phyloP scores from a whole-genome alignment of 2,888 invertebrate species.

The Agonopterix subpropinquella region DNA sequence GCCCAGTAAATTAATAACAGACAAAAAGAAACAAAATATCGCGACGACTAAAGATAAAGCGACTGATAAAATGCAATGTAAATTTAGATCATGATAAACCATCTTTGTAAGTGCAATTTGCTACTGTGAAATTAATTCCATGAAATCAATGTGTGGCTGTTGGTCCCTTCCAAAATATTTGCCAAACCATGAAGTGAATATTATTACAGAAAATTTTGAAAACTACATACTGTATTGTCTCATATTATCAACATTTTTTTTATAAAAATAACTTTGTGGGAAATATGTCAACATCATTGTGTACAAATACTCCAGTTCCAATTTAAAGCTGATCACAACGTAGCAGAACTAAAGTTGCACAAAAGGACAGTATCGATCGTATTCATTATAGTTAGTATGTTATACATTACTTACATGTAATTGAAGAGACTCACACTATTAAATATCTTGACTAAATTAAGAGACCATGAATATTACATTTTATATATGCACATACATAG shows the following conservation, averaged over 20 bases:
- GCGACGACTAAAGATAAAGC: constrained; percentile 44
- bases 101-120: constrained; percentile 30
- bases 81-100: constrained; percentile 35
- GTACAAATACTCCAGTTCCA: constrained; percentile 67
- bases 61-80: constrained; percentile 52
- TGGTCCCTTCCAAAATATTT: constrained; percentile 70
- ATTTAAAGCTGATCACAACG: constrained; percentile 73
- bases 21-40: constrained; percentile 34
- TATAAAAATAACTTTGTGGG: constrained; percentile 71
- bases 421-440: constrained; percentile 73
- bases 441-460: constrained; percentile 74
- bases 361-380: constrained; percentile 64
- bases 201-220: constrained; percentile 42
- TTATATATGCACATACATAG: constrained; percentile 71
- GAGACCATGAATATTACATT: constrained; percentile 72
- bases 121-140: constrained; percentile 30
- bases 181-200: constrained; percentile 49
- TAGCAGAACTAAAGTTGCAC: constrained; percentile 71
- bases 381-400: constrained; percentile 54
- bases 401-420: constrained; percentile 64
- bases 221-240: constrained; percentile 69
- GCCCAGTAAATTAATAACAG: constrained; percentile 53
- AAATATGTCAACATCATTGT: constrained; percentile 59
- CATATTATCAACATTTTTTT: constrained; percentile 55
- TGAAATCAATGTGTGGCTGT: constrained; percentile 48